These are phyloP conservation scores for Limnephilus auricula DNA, from an alignment of 2,888 invertebrate genomes.

Conservation along the genomic window DNA sequence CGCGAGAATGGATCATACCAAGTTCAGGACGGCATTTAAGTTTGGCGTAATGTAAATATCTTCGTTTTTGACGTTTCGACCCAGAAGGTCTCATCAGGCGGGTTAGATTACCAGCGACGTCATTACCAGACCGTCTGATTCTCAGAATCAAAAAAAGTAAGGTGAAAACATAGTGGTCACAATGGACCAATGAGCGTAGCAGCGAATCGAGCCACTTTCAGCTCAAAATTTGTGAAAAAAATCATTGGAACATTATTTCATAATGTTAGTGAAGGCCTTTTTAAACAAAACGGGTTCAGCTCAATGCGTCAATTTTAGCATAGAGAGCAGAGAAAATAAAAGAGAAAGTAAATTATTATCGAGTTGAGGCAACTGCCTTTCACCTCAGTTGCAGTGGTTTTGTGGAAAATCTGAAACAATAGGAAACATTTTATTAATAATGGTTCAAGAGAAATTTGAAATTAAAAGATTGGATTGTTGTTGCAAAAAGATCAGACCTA, in stretches of 20 bases:
- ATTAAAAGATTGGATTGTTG: not conserved
- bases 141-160: conserved; percentile 41
- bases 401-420: conserved; percentile 57
- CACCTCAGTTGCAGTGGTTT: not conserved
- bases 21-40: too few species aligned
- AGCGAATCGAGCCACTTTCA: not conserved
- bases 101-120: conserved; percentile 65
- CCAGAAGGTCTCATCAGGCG: conserved; percentile 64
- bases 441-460: not conserved
- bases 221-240: not conserved
- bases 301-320: not conserved
- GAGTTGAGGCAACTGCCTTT: not conserved
- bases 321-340: conserved; percentile 19
- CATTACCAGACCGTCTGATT: conserved; percentile 48
- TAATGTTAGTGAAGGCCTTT: not conserved
- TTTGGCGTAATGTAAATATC: too few species aligned
- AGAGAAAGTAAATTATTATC: not conserved
- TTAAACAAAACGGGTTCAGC: not conserved
- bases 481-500: conserved; percentile 70
- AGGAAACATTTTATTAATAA: conserved; percentile 45
- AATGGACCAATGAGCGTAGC: not conserved
- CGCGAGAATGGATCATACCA: too few species aligned
- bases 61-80: conserved; percentile 60
- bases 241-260: conserved; percentile 8
- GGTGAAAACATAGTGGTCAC: not conserved